phyloP scores from a whole-genome alignment of 2,113 vertebrate genomes.

The Cacatua alba region DNA sequence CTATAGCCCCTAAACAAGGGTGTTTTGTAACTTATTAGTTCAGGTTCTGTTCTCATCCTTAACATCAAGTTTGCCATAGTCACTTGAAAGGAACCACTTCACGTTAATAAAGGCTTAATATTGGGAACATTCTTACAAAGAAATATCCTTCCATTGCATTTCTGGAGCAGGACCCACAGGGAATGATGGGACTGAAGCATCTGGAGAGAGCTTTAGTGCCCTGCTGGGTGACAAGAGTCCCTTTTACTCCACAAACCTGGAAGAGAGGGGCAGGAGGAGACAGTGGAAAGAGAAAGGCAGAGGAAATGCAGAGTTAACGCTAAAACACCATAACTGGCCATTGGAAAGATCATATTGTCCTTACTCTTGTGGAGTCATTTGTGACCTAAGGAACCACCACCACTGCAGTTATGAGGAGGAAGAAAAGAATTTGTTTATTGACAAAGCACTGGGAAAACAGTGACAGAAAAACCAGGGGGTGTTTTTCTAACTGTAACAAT shows the following conservation, averaged over 20 bases:
- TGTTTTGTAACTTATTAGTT: neutral
- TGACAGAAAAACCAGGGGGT: no score
- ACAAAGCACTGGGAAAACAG: no score
- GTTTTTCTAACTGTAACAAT: no score
- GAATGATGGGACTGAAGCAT: neutral
- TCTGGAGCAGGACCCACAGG: neutral
- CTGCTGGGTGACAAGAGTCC: neutral
- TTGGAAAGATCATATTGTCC: neutral
- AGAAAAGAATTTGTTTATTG: no score
- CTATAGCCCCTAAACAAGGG: neutral
- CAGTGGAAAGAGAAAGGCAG: neutral
- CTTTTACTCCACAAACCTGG: neutral
- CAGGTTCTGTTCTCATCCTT: neutral
- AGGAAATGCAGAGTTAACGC: neutral
- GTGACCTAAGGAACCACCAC: no score
- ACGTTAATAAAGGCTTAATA: neutral
- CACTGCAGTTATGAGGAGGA: no score
- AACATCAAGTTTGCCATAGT: neutral
- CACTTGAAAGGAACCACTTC: neutral
- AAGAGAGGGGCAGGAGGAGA: rapidly evolving
- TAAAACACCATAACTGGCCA: rapidly evolving
- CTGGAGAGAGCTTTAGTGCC: neutral
- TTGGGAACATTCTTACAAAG: neutral
- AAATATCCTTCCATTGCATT: neutral
- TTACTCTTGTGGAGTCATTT: no score